These are phyloP conservation scores for Cacatua alba DNA, from an alignment of 2,113 vertebrate genomes.

Conservation along the genomic window DNA sequence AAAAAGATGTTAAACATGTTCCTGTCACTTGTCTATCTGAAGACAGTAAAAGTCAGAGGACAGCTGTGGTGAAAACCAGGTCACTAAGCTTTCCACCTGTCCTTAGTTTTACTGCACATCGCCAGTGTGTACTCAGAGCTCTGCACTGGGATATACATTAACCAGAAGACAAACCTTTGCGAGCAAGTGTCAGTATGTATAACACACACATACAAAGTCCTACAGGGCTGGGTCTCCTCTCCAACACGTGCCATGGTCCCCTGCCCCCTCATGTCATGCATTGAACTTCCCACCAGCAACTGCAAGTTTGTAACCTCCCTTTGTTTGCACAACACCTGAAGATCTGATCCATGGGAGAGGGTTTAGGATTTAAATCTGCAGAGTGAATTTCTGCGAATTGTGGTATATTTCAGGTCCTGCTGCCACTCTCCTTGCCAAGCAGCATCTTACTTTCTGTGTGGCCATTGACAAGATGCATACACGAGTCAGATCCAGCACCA, in stretches of 20 bases:
- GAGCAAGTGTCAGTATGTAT: neutral
- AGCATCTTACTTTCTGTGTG: neutral
- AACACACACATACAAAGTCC: neutral
- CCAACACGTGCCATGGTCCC: fast-evolving
- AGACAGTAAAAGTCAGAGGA: neutral
- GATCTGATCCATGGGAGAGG: neutral
- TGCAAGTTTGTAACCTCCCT: neutral
- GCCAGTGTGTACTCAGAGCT: neutral
- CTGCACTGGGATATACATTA: neutral
- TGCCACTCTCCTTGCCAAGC: neutral
- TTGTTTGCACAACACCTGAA: neutral
- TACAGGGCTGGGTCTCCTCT: neutral
- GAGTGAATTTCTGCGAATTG: neutral
- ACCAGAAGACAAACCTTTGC: neutral
- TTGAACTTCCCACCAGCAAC: neutral
- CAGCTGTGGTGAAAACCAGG: neutral
- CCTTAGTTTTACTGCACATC: neutral
- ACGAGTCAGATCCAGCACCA: neutral
- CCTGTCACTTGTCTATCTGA: neutral
- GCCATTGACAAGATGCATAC: neutral
- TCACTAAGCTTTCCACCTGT: neutral
- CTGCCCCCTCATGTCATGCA: neutral
- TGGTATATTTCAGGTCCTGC: neutral
- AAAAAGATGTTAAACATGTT: neutral
- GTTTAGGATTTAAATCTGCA: neutral